Evolutionary conservation across 2,888 invertebrate species (phyloP), one percentile per base, ranked within the genome.

Genomic region (Epiblema foenella): DNA sequence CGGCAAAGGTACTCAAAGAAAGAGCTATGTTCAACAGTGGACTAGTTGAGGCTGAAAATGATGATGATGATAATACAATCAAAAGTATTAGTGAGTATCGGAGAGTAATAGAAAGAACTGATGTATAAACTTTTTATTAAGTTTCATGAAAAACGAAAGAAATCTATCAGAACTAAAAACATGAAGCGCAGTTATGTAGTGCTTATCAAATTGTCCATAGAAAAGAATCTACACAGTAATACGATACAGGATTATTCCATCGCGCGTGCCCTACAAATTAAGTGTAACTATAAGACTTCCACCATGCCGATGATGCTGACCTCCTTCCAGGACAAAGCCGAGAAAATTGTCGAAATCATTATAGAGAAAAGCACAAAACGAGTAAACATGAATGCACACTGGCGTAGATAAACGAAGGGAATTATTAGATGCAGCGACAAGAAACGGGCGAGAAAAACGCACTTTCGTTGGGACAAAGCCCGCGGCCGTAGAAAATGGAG

Each of bases 371-470:
- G 77, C 74, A 79, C 77, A 82, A 83, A 85, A 81, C 77, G 76
- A 85, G 80, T 79, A 80, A 81, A 77, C 85, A 84, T 79, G 85
- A 83, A 82, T 76, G 76, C 75, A 74, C 74, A 83, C 81, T 90
- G 77, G 88, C 91, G 89, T 86, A 89, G 86, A 91, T 89, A 91
- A 91, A 84, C 79, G 85, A 82, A 78, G 78, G 75, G 84, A 81
- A 87, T 89, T 87, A 87, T 77, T 75, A 75, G 79, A 81, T 66
- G 74, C 83, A 84, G 78, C 84, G 81, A 86, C 79, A 84, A 77
- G 85, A 83, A 83, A 83, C 85, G 77, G 74, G 69, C 73, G 75
- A 79, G 83, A 81, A 80, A 84, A 78, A 75, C 75, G 75, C 78
- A 82, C 72, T 85, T 86, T 85, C 87, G 81, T 82, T 73, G 76